Conservation (phyloP, 2,113 vertebrate genomes). For the Scortum barcoo region DNA sequence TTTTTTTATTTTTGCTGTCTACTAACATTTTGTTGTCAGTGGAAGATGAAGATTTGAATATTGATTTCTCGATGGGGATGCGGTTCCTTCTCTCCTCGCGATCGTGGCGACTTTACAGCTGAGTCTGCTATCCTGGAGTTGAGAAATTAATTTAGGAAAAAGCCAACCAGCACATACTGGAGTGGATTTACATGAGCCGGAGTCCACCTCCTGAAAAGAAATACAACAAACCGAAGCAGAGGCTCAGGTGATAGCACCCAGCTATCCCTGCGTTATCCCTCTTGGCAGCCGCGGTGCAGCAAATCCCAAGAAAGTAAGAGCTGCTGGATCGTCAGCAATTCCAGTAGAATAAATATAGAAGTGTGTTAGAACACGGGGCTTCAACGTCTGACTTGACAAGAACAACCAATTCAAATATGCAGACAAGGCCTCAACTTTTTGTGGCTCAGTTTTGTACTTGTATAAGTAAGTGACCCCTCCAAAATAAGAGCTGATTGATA, state of each 20-base stretch:
- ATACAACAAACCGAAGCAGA: background rate
- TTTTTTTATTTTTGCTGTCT: background rate
- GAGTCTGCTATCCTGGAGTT: background rate
- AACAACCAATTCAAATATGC: background rate
- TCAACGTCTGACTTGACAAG: background rate
- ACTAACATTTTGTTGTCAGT: background rate
- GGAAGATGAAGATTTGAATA: background rate
- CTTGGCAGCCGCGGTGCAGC: background rate
- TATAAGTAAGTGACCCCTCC: background rate
- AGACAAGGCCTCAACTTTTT: too few species aligned
- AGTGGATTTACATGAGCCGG: constrained; percentile 1
- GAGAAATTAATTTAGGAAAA: background rate
- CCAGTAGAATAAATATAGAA: background rate
- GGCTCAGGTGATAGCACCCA: background rate
- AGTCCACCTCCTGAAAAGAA: background rate
- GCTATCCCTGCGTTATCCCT: background rate
- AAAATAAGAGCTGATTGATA: background rate
- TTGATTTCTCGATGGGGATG: background rate
- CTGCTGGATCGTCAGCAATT: background rate
- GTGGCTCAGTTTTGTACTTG: background rate
- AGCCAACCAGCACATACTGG: too few species aligned
- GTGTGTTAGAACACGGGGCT: background rate
- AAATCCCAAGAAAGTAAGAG: background rate
- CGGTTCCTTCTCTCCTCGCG: background rate
- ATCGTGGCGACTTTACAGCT: background rate